phyloP scores from a whole-genome alignment of 2,113 vertebrate species.

The Mormoops blainvillei region DNA sequence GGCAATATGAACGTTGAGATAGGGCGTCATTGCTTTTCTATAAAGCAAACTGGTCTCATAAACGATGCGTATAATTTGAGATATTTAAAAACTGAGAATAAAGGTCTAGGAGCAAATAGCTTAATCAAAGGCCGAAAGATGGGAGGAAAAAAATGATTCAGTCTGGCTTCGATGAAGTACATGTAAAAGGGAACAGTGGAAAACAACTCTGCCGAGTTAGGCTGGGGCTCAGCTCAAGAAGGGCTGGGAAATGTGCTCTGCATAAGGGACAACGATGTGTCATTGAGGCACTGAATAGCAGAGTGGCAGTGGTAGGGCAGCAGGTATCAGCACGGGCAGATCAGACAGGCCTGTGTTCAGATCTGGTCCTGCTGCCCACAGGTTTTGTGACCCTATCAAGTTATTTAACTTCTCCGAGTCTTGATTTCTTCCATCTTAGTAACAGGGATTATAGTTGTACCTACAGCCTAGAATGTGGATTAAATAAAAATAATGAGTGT shows the following conservation, averaged over 20 bases:
- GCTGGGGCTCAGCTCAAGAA: neutral
- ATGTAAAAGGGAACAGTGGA: neutral
- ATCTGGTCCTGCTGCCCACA: neutral
- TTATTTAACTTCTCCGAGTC: neutral
- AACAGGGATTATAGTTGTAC: neutral
- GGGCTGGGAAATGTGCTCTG: neutral
- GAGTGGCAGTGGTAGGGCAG: neutral
- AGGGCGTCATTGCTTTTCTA: neutral
- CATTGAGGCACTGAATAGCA: neutral
- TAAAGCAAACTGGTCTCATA: neutral
- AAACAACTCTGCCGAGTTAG: neutral
- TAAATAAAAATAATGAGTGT: neutral
- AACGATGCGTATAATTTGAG: neutral
- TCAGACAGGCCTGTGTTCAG: neutral
- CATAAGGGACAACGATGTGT: neutral
- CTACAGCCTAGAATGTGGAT: neutral
- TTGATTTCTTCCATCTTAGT: neutral
- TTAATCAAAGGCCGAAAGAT: neutral
- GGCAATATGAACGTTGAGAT: neutral
- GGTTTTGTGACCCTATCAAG: neutral
- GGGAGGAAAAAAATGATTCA: neutral
- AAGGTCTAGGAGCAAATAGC: neutral
- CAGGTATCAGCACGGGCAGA: neutral
- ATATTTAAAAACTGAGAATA: neutral
- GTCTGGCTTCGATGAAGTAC: neutral